phyloP scores from a whole-genome alignment of 2,797 vertebrate genomes.

The Crocidura indochinensis region DNA sequence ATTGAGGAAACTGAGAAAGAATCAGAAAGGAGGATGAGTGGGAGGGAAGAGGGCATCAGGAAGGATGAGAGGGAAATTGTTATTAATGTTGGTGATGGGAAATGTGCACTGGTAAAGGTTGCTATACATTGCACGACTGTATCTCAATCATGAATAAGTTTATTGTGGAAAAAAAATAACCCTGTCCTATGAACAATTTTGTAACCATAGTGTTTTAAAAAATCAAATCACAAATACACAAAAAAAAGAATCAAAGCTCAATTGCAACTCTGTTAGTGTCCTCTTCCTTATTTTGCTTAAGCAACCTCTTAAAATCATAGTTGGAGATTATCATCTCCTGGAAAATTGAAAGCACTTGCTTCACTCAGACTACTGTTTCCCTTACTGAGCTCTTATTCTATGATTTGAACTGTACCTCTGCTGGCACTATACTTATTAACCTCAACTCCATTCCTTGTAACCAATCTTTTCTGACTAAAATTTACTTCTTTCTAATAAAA shows the following conservation, averaged over 20 bases:
- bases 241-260: neutral
- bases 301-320: neutral
- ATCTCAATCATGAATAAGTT: no score
- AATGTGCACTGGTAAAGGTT: no score
- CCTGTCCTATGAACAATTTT: no score
- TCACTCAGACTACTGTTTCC: neutral
- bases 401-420: neutral
- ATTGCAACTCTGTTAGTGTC: neutral
- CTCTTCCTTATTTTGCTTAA: neutral
- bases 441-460: neutral
- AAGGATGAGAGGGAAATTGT: no score
- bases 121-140: no score
- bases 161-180: no score
- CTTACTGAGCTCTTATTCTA: neutral
- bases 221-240: no score
- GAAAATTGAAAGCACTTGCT: neutral
- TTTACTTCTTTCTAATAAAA: constrained; percentile 7
- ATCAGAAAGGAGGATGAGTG: no score
- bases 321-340: neutral
- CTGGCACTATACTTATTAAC: neutral
- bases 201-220: no score
- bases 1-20: no score
- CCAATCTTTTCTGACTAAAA: neutral
- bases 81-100: no score
- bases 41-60: no score